Conservation (phyloP, 2,797 vertebrate species). For the Ammospiza maritima region DNA sequence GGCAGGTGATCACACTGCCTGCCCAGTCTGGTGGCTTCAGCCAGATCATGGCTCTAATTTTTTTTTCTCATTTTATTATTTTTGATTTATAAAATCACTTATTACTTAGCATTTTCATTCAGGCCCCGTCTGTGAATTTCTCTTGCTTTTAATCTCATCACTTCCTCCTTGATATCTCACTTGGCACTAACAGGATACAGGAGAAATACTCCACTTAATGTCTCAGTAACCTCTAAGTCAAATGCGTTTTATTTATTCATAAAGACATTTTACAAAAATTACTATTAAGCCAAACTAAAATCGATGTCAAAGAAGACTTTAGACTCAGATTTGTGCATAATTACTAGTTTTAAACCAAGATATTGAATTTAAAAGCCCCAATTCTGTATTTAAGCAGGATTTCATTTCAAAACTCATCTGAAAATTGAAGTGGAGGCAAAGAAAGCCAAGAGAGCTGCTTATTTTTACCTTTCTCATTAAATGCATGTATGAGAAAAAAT, state of each 20-base stretch:
- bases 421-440: background rate
- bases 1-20: background rate
- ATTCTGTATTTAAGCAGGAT: background rate
- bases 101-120: background rate
- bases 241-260: background rate
- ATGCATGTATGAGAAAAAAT: background rate
- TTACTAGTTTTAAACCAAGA: background rate
- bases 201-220: background rate
- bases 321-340: background rate
- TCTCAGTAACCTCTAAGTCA: background rate
- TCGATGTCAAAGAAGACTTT: background rate
- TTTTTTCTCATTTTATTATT: background rate
- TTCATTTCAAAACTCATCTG: background rate
- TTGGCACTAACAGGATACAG: background rate
- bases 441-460: background rate
- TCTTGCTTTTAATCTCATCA: background rate
- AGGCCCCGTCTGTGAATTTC: background rate
- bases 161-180: background rate
- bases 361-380: background rate
- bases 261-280: background rate
- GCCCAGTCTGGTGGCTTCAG: background rate
- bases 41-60: background rate
- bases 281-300: background rate
- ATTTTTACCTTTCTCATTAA: background rate
- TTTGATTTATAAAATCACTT: background rate